A percentile compares a stretch with the other conserved stretches of the same genome.
These are phyloP conservation scores for Tragelaphus buxtoni DNA, from an alignment of 2,113 vertebrate species.

Conservation along the genomic window DNA sequence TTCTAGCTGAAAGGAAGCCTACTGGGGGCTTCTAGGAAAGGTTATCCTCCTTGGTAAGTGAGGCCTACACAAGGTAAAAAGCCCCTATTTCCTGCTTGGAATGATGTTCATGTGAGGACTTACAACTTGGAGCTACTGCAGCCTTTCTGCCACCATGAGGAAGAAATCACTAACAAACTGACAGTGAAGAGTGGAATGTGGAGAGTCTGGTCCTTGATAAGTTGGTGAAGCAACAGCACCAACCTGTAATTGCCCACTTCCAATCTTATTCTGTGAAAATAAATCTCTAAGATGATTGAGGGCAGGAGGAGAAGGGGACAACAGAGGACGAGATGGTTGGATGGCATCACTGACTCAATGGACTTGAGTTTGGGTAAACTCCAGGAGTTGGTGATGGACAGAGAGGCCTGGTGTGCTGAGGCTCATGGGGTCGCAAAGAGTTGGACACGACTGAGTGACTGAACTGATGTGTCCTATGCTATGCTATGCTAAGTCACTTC, in stretches of 20 bases:
- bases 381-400: not conserved
- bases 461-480: not conserved
- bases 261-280: not conserved
- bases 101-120: not conserved
- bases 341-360: not conserved
- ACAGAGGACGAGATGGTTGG: not conserved
- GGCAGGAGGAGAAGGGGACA: not conserved
- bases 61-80: not conserved
- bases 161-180: not conserved
- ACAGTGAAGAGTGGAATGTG: not conserved
- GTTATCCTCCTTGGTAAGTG: not conserved
- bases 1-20: not conserved
- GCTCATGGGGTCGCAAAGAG: not conserved
- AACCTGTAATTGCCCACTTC: not conserved
- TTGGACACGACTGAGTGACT: not conserved
- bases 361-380: not conserved
- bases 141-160: not conserved
- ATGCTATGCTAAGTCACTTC: too few relatives aligned
- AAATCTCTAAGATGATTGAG: not conserved
- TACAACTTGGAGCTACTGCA: not conserved
- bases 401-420: not conserved
- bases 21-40: not conserved
- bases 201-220: not conserved
- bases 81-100: not conserved
- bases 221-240: not conserved